A percentile compares a stretch with the other conserved stretches of the same genome.
Conservation (phyloP, 1,140 invertebrate species). For the Dermatophagoides farinae region DNA sequence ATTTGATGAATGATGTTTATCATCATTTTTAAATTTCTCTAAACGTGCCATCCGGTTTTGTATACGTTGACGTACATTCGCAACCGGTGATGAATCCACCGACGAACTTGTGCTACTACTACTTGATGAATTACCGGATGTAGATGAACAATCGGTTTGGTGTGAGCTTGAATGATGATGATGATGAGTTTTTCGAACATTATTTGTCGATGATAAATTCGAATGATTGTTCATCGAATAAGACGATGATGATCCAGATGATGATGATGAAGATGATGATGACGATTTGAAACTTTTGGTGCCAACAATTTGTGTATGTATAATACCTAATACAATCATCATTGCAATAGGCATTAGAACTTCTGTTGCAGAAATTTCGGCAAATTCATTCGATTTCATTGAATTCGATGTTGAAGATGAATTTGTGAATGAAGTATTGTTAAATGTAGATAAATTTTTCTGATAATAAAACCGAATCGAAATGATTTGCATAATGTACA, state of each 20-base stretch:
- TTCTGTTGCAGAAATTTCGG: constrained; percentile 33
- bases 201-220: neutral
- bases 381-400: neutral
- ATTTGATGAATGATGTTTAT: neutral
- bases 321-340: constrained; percentile 55
- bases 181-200: neutral
- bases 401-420: neutral
- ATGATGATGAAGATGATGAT: neutral
- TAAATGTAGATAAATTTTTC: neutral
- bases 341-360: constrained; percentile 53
- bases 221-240: neutral
- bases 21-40: neutral
- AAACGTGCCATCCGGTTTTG: too few species aligned
- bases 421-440: neutral
- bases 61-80: too few species aligned
- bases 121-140: too few species aligned
- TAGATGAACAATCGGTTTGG: neutral
- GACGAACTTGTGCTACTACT: neutral
- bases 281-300: neutral
- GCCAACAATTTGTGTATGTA: constrained; percentile 64
- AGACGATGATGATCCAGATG: neutral
- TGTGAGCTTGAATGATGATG: neutral
- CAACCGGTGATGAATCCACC: too few species aligned
- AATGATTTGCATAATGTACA: constrained; percentile 17
- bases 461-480: constrained; percentile 16